These are phyloP conservation scores for Hemitrygon akajei DNA, from an alignment of 2,797 vertebrate genomes.

Conservation along the genomic window DNA sequence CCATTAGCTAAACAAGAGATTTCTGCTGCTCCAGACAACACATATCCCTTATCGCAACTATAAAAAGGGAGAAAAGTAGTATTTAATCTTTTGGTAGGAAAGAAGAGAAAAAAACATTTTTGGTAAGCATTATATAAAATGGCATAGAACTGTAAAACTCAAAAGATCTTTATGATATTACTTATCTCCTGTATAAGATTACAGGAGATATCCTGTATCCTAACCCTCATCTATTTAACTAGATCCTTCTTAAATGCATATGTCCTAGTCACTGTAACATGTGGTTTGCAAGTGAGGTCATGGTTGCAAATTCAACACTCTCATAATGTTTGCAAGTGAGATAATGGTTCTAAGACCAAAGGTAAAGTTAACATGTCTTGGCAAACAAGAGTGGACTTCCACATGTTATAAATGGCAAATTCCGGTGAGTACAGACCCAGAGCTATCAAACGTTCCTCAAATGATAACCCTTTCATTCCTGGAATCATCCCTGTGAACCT, in stretches of 20 bases:
- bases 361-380: not conserved
- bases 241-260: too few relatives aligned
- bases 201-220: not conserved
- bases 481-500: too few relatives aligned
- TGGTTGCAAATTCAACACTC: not conserved
- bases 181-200: not conserved
- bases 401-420: not conserved
- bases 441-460: too few relatives aligned
- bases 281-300: not conserved
- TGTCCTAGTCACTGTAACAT: not conserved
- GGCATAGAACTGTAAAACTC: not conserved
- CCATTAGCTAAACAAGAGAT: conserved; percentile 74
- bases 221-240: not conserved
- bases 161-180: not conserved
- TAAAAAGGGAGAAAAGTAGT: conserved; percentile 41
- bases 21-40: conserved; percentile 68
- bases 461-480: too few relatives aligned
- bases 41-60: conserved; percentile 80
- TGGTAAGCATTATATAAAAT: not conserved
- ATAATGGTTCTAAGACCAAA: not conserved
- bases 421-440: too few relatives aligned
- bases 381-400: not conserved
- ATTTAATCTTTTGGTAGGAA: conserved; percentile 38
- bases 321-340: not conserved
- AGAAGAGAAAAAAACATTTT: not conserved